phyloP scores from a whole-genome alignment of 2,888 invertebrate species.

The Drosophila basisetae region DNA sequence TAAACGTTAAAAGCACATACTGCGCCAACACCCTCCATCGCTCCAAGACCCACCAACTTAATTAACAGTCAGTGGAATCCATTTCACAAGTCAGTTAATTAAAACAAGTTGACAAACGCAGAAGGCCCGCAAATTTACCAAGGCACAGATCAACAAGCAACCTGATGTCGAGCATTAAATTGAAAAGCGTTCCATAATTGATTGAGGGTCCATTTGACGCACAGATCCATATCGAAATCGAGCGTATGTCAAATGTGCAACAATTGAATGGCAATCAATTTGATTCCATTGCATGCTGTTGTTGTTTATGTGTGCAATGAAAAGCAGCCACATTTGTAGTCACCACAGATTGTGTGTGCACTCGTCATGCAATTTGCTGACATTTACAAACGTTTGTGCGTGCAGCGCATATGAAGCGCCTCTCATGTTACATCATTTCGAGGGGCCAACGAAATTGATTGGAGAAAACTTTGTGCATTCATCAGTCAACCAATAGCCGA shows the following conservation, averaged over 20 bases:
- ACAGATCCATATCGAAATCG: slow-evolving; percentile 11
- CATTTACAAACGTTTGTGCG: slow-evolving; percentile 55
- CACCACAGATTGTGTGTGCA: slow-evolving; percentile 20
- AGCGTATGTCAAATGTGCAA: slow-evolving; percentile 20
- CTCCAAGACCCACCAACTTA: slow-evolving; percentile 23
- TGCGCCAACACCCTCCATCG: background rate
- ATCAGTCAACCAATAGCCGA: background rate
- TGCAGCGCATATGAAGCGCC: slow-evolving; percentile 46
- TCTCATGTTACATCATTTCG: slow-evolving; percentile 44
- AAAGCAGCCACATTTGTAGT: slow-evolving; percentile 31
- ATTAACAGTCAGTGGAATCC: slow-evolving; percentile 36
- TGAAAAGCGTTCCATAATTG: slow-evolving; percentile 37
- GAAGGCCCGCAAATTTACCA: background rate
- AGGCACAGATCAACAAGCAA: background rate
- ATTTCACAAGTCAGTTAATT: slow-evolving; percentile 36
- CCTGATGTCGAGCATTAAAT: slow-evolving; percentile 7
- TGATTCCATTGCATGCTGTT: slow-evolving; percentile 17
- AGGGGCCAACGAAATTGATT: slow-evolving; percentile 4
- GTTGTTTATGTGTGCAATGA: slow-evolving; percentile 12
- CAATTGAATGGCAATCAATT: slow-evolving; percentile 65
- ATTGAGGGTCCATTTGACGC: slow-evolving; percentile 27
- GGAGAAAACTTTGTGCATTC: background rate
- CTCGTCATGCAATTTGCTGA: slow-evolving; percentile 51
- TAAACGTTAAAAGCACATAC: slow-evolving; percentile 5
- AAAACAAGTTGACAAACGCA: slow-evolving; percentile 14